These are phyloP conservation scores for Ashinkailepas kermadecensis DNA, from an alignment of 2,888 invertebrate species.

Conservation along the genomic window DNA sequence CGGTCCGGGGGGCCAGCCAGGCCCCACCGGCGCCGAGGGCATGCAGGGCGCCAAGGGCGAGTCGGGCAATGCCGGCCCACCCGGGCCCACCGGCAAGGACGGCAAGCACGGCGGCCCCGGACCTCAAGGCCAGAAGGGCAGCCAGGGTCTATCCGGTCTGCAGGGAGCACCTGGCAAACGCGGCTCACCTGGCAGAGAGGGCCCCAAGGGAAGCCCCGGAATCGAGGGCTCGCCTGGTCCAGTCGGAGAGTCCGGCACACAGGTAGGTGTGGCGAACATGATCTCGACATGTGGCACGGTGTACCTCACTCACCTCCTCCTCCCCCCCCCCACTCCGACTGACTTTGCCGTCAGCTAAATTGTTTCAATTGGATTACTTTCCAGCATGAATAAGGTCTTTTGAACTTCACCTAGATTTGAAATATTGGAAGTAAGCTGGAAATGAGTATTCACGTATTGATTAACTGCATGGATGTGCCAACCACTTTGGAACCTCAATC, in stretches of 20 bases:
- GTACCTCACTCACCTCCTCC: too few relatives aligned
- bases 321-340: too few relatives aligned
- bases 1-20: conserved; percentile 61
- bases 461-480: too few relatives aligned
- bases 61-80: conserved; percentile 47
- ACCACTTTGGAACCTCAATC: too few relatives aligned
- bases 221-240: conserved; percentile 68
- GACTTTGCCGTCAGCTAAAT: too few relatives aligned
- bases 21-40: conserved; percentile 41
- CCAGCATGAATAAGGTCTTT: too few relatives aligned
- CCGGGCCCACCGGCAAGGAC: conserved; percentile 40
- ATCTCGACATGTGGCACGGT: too few relatives aligned
- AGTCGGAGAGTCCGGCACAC: conserved; percentile 40
- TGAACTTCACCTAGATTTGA: too few relatives aligned
- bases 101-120: conserved; percentile 67
- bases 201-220: conserved; percentile 64
- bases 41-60: conserved; percentile 54
- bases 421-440: too few relatives aligned
- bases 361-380: too few relatives aligned
- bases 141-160: conserved; percentile 63
- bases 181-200: conserved; percentile 60
- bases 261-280: not conserved
- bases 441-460: too few relatives aligned
- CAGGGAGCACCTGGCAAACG: conserved; percentile 58
- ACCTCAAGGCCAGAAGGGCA: conserved; percentile 63